Conservation (phyloP, 2,113 vertebrate genomes). For the Lathamus discolor region DNA sequence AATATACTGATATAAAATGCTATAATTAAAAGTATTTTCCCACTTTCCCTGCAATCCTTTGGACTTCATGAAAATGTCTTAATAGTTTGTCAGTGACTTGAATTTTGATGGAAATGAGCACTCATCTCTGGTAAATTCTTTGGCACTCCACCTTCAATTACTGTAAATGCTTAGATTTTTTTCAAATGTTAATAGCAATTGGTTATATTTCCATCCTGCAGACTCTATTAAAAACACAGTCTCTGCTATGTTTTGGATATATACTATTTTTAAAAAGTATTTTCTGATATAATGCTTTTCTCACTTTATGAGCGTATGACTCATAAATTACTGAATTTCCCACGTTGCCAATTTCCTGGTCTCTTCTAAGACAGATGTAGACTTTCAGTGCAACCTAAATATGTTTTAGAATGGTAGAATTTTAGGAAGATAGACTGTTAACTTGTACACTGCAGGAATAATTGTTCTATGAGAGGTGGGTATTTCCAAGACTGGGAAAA, state of each 20-base stretch:
- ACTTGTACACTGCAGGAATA: background rate
- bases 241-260: background rate
- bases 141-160: background rate
- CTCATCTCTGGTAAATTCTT: background rate
- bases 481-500: background rate
- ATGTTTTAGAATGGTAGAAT: background rate
- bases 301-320: background rate
- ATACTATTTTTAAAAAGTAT: background rate
- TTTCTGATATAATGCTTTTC: background rate
- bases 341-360: background rate
- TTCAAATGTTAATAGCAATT: background rate
- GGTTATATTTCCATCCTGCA: background rate
- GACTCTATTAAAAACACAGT: background rate
- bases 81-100: background rate
- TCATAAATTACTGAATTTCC: background rate
- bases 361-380: background rate
- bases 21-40: constrained; percentile 13
- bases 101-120: background rate
- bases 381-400: background rate
- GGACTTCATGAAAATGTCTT: background rate
- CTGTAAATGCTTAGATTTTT: background rate
- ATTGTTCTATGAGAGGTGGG: rapidly evolving
- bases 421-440: background rate
- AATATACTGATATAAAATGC: background rate
- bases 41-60: background rate